These are phyloP conservation scores for Chelon auratus DNA, from an alignment of 2,797 vertebrate genomes.

Conservation along the genomic window DNA sequence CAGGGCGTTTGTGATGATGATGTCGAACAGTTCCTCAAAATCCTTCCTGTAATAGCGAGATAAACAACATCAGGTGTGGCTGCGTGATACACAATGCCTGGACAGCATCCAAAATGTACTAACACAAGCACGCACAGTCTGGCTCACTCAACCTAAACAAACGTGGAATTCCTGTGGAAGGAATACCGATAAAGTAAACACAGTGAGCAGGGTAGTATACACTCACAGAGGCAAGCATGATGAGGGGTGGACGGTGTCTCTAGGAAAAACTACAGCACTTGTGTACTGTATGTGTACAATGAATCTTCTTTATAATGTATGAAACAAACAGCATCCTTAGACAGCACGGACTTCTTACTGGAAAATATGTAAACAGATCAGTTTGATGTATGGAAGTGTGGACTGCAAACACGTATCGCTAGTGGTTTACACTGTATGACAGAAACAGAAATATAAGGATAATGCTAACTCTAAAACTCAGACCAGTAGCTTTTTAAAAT, in stretches of 20 bases:
- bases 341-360: neutral
- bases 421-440: neutral
- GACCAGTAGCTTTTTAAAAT: too few species aligned
- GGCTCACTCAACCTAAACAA: constrained; percentile 18
- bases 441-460: neutral
- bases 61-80: constrained; percentile 32
- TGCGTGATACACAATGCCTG: constrained; percentile 31
- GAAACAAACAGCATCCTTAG: neutral
- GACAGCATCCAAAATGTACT: constrained; percentile 29
- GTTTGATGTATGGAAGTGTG: constrained; percentile 1
- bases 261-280: neutral
- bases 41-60: constrained; percentile 85
- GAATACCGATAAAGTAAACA: constrained; percentile 52
- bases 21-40: constrained; percentile 93
- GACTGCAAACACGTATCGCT: neutral
- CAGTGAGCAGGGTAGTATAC: neutral
- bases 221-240: constrained; percentile 7
- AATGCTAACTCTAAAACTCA: too few species aligned
- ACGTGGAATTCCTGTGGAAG: constrained; percentile 16
- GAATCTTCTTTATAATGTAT: constrained; percentile 24
- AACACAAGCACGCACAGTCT: constrained; percentile 25
- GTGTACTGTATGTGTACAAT: neutral
- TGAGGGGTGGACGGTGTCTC: neutral
- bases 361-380: constrained; percentile 17
- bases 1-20: constrained; percentile 95